Evolutionary conservation across 2,888 invertebrate genomes (phyloP).

Genomic region (Hypolimnas misippus): DNA sequence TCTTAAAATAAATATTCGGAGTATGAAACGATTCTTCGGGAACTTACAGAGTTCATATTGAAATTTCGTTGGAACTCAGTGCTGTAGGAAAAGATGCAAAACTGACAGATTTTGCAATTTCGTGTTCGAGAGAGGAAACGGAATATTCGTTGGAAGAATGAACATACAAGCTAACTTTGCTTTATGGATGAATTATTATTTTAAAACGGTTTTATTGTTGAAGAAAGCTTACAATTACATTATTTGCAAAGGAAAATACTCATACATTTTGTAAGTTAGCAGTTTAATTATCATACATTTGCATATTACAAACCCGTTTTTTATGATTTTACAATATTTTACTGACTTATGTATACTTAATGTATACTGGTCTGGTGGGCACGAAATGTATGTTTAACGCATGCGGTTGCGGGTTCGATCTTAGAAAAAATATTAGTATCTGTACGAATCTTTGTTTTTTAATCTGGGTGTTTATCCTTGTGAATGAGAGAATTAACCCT

Average conservation of each 20-base stretch:
- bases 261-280: too few relatives aligned
- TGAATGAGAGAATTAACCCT: too few relatives aligned
- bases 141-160: constrained; percentile 13
- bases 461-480: too few relatives aligned
- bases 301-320: too few relatives aligned
- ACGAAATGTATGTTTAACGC: too few relatives aligned
- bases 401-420: too few relatives aligned
- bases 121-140: constrained; percentile 24
- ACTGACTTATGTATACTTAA: too few relatives aligned
- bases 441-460: too few relatives aligned
- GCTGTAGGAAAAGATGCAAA: constrained; percentile 24
- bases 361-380: too few relatives aligned
- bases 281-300: too few relatives aligned
- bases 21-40: constrained; percentile 29
- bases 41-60: constrained; percentile 35
- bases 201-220: neutral
- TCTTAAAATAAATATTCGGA: constrained; percentile 12
- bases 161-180: constrained; percentile 12
- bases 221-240: neutral
- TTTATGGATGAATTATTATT: constrained; percentile 12
- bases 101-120: constrained; percentile 37
- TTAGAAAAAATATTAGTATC: too few relatives aligned
- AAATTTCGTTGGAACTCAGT: constrained; percentile 32
- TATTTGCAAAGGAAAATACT: neutral
- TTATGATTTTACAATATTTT: too few relatives aligned